Conservation (phyloP, 2,888 invertebrate genomes). For the Ormyrus pomaceus region DNA sequence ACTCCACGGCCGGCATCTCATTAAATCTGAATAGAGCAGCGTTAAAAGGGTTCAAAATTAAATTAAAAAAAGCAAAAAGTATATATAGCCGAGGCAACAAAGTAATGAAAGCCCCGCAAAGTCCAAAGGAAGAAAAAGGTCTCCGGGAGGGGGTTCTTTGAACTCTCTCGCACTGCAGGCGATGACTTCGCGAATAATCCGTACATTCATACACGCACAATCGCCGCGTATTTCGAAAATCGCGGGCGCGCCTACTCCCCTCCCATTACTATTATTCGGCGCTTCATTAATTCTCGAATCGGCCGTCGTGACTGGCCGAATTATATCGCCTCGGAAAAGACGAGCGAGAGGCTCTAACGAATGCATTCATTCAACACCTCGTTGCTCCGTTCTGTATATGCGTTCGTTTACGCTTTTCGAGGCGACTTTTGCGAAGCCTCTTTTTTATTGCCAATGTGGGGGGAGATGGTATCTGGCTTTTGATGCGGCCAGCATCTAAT, state of each 20-base stretch:
- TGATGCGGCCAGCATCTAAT: conserved; percentile 14
- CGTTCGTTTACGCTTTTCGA: not conserved
- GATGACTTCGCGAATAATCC: not conserved
- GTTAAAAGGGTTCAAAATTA: not conserved
- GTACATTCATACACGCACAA: not conserved
- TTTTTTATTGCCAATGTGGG: not conserved
- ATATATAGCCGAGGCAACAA: not conserved
- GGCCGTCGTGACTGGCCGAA: conserved; percentile 34
- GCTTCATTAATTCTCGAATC: conserved; percentile 51
- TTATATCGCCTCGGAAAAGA: conserved; percentile 15
- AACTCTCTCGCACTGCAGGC: not conserved
- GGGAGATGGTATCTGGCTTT: not conserved
- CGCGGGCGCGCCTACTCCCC: conserved; percentile 7
- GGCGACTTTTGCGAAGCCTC: not conserved
- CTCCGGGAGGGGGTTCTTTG: not conserved
- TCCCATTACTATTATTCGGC: conserved; percentile 38
- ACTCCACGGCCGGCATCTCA: not conserved
- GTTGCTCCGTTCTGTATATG: not conserved
- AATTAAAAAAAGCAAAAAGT: not conserved
- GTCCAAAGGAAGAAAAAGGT: not conserved
- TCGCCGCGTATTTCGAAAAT: conserved; percentile 31
- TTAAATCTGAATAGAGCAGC: not conserved
- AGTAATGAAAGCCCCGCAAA: not conserved
- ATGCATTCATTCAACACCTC: conserved; percentile 34
- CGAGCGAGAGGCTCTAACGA: conserved; percentile 36